Base-by-base conservation (phyloP, 2,113 vertebrate genomes). In the Condylura cristata region DNA sequence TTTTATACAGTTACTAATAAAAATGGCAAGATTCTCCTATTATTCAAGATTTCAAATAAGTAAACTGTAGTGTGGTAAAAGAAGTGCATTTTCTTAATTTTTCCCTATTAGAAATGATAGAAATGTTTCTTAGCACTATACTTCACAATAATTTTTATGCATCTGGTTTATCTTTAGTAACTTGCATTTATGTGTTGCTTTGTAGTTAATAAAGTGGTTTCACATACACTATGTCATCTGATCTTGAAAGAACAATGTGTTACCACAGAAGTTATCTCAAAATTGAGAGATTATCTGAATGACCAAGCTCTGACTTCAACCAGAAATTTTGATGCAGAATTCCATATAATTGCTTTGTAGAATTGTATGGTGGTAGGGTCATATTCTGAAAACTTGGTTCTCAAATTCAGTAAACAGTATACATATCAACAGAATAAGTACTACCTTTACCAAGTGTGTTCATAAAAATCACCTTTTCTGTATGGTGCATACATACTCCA, bases 31-130 rank as follows among this genome's bases (percentile, higher is more conserved):
- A 20, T 70, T 84, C 22, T 88, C 28, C 92, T 22, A 56, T 65
- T 58, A 75, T 53, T 95, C n/a, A 75, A n/a, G 3, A 3, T 95
- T 96, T 79, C 10, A 74, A 72, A 74, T 84, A 84, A 72, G 79
- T 93, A 86, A 91, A 79, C 46, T 51, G 0, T 68, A n/a, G 37
- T 17, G 11, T 32, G 76, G 22, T 70, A 28, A 39, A 79, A 85
- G 58, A 53, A 61, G 1, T 2, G 10, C 32, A 8, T 76, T 6
- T 46, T 53, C n/a, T 41, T 81, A 44, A 37, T 66, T 82, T 89
- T 70, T 83, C 9, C 12, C 10, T 74, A 56, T 61, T 78, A 34
- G 24, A 83, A 41, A 68, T 8, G 22, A 78, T 8, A 60, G 26
- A 74, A 80, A 85, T 80, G 2, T 10, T 85, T 93, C 11, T 53